Conservation (phyloP, 2,888 invertebrate genomes). For the Eristalis tenax region DNA sequence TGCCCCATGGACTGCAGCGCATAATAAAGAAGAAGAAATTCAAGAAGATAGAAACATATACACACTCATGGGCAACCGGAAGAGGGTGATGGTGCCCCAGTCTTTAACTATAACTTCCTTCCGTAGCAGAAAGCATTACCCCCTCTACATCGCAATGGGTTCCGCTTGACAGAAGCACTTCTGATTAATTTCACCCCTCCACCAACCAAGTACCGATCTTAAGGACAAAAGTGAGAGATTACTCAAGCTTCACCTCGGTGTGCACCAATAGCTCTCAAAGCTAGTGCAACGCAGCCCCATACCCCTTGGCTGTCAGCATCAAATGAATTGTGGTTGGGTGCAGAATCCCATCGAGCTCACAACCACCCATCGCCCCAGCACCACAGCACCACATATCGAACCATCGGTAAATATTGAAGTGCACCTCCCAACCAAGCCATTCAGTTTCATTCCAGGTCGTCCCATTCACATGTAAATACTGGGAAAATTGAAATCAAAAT, state of each 20-base stretch:
- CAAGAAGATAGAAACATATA: too few species aligned
- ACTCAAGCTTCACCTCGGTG: neutral
- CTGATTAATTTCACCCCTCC: too few species aligned
- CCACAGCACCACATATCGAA: neutral
- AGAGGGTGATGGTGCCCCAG: too few species aligned
- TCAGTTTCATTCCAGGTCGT: neutral
- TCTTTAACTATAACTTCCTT: too few species aligned
- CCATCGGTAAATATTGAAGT: slow-evolving; percentile 1
- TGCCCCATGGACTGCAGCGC: too few species aligned
- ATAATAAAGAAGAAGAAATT: too few species aligned
- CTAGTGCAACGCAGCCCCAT: neutral
- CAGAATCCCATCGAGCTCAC: neutral
- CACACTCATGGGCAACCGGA: too few species aligned
- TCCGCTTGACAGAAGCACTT: too few species aligned
- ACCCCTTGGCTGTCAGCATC: neutral
- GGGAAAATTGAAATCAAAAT: slow-evolving; percentile 29
- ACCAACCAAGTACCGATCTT: neutral
- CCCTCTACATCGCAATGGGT: too few species aligned
- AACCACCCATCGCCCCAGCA: neutral
- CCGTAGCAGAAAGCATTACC: too few species aligned
- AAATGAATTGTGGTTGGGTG: neutral
- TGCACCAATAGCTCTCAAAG: neutral
- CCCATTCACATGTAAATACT: slow-evolving; percentile 17
- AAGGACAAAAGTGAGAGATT: neutral
- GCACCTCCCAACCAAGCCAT: neutral